phyloP scores from a whole-genome alignment of 2,888 invertebrate species.

The Deilephila porcellus region DNA sequence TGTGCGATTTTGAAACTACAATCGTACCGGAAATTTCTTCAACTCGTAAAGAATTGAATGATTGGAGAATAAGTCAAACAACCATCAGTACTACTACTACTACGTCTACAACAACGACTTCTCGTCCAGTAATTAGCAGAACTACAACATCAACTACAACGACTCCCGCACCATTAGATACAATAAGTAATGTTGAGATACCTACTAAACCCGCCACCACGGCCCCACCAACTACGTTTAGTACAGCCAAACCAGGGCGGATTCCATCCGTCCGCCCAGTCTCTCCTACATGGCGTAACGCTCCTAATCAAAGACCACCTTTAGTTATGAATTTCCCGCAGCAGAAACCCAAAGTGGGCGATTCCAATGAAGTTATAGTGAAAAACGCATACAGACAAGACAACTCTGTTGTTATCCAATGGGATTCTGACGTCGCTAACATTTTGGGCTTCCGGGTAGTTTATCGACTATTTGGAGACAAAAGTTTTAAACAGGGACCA shows the following conservation, averaged over 20 bases:
- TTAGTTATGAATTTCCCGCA: constrained; percentile 89
- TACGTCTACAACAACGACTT: constrained; percentile 52
- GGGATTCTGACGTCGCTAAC: constrained; percentile 95
- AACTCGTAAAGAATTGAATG: constrained; percentile 6
- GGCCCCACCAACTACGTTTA: constrained; percentile 54
- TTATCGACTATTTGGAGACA: constrained; percentile 95
- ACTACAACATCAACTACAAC: constrained; percentile 54
- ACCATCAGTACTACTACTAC: constrained; percentile 54
- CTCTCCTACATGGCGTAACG: constrained; percentile 77
- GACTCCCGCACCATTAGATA: constrained; percentile 49
- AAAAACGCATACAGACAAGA: constrained; percentile 94
- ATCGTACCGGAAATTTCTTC: constrained; percentile 54
- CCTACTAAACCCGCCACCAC: constrained; percentile 50
- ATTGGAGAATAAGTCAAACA: constrained; percentile 41
- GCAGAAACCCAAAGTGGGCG: constrained; percentile 86
- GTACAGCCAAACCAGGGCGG: constrained; percentile 64
- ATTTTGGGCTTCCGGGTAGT: constrained; percentile 95
- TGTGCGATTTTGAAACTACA: constrained; percentile 81
- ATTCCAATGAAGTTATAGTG: constrained; percentile 91
- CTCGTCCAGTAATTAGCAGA: constrained; percentile 45
- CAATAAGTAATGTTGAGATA: constrained; percentile 55
- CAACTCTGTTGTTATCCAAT: constrained; percentile 94
- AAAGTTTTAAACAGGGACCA: constrained; percentile 95
- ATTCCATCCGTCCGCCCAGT: constrained; percentile 70
- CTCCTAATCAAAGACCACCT: constrained; percentile 87